Evolutionary conservation across 2,113 vertebrate genomes (phyloP).

Genomic region (Capreolus pygargus): DNA sequence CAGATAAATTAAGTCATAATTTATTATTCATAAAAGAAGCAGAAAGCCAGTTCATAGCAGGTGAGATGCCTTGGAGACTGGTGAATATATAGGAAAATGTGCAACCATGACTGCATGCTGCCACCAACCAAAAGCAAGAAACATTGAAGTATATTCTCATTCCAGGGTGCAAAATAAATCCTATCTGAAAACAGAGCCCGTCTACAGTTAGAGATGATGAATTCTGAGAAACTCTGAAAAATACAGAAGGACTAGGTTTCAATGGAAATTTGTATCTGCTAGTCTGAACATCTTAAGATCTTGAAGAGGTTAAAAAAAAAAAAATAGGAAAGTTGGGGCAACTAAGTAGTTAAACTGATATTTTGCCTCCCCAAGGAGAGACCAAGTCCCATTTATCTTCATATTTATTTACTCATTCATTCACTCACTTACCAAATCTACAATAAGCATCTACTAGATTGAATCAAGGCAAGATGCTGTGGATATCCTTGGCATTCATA

Average conservation of each 20-base stretch:
- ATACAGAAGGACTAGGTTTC: background rate
- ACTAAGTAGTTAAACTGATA: background rate
- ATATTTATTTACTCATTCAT: background rate
- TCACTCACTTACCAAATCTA: background rate
- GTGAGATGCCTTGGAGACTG: background rate
- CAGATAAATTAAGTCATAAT: background rate
- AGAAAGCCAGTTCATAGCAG: background rate
- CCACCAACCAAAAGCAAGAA: background rate
- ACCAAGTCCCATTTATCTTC: background rate
- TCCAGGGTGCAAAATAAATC: conserved; percentile 28
- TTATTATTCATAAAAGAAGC: background rate
- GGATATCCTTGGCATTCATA: background rate
- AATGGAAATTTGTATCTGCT: background rate
- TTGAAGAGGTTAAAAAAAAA: background rate
- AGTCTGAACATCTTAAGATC: background rate
- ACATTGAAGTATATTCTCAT: background rate
- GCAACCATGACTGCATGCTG: background rate
- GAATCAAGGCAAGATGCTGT: background rate
- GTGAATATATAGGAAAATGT: background rate
- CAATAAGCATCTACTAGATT: background rate
- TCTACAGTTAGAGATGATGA: background rate
- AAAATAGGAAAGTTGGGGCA: background rate
- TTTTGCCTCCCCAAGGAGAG: background rate
- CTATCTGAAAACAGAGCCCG: background rate
- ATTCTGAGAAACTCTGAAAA: background rate